Percentiles rank a stretch among this genome's conserved stretches.
These are phyloP conservation scores for Lamellibrachia luymesi DNA, from an alignment of 1,140 invertebrate species.

Conservation along the genomic window DNA sequence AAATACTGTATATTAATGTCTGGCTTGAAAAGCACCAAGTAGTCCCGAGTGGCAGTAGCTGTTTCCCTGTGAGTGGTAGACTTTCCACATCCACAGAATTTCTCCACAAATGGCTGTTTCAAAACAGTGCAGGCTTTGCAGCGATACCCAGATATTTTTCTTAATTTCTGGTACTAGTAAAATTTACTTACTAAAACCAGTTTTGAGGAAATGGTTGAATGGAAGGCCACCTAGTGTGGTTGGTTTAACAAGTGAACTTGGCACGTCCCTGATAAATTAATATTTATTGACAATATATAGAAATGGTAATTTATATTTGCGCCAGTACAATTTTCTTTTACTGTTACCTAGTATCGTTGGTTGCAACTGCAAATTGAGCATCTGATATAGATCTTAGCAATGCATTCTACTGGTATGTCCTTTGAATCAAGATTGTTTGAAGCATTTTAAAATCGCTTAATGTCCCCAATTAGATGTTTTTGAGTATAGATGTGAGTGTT, in stretches of 20 bases:
- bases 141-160: not conserved
- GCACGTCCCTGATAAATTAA: not conserved
- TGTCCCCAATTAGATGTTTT: not conserved
- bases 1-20: no score
- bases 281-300: not conserved
- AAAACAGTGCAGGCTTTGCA: not conserved
- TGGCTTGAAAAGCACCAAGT: no score
- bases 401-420: not conserved
- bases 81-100: no score
- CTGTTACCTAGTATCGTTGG: no score
- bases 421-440: not conserved
- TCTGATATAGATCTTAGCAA: no score
- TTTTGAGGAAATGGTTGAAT: not conserved
- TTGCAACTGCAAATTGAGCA: no score
- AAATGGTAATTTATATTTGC: no score
- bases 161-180: not conserved
- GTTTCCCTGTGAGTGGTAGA: no score
- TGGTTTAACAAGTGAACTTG: not conserved
- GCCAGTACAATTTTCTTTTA: no score
- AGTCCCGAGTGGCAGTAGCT: no score
- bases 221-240: not conserved
- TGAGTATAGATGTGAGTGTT: slow-evolving; percentile 66
- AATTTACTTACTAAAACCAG: not conserved
- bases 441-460: not conserved
- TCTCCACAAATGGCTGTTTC: no score